Conservation (phyloP, 64 coral and sea anemone genomes). For the Platygyra sinensis region DNA sequence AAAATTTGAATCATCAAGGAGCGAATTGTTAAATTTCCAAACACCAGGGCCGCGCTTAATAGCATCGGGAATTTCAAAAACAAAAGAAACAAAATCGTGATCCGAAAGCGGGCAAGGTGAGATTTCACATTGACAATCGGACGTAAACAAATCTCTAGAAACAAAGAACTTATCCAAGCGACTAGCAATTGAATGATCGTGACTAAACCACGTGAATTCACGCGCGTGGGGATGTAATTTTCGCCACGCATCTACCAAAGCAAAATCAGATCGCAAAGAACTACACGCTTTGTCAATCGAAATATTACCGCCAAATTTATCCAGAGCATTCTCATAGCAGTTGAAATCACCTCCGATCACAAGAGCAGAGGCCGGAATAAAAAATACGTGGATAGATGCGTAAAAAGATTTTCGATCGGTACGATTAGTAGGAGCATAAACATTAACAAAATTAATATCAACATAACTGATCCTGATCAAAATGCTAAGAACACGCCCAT, state of each 20-base stretch:
- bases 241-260: background rate
- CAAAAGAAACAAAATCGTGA: background rate
- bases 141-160: background rate
- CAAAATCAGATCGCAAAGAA: background rate
- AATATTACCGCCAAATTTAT: slow-evolving; percentile 17
- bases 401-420: slow-evolving; percentile 2
- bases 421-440: background rate
- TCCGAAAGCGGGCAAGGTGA: slow-evolving; percentile 6
- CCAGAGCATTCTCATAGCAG: slow-evolving; percentile 8
- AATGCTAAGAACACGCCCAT: background rate
- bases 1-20: too few species aligned
- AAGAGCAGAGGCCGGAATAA: background rate
- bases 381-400: background rate
- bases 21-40: too few species aligned
- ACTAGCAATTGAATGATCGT: background rate
- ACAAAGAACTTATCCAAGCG: slow-evolving; percentile 21
- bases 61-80: background rate
- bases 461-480: background rate
- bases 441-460: too few species aligned
- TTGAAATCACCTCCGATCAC: slow-evolving; percentile 43
- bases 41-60: too few species aligned
- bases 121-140: background rate
- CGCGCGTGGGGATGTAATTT: background rate
- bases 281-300: background rate
- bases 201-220: slow-evolving; percentile 30